A percentile compares a stretch with the other conserved stretches of the same genome.
These are phyloP conservation scores for Nematopogon swammerdamellus DNA, from an alignment of 2,888 invertebrate genomes.

Conservation along the genomic window DNA sequence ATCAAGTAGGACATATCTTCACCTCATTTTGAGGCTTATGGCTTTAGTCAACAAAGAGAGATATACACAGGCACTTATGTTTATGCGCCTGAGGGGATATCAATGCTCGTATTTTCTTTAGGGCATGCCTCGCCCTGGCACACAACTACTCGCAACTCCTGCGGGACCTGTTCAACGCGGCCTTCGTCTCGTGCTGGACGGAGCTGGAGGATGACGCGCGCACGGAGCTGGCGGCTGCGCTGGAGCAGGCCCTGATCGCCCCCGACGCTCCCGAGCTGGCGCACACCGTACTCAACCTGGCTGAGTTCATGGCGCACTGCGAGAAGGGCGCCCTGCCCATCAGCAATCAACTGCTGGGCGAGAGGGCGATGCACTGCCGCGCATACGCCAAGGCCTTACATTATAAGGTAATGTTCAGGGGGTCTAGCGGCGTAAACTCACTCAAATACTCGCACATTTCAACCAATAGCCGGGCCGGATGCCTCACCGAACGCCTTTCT, in stretches of 20 bases:
- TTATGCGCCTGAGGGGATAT: too few species aligned
- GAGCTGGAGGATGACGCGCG: conserved; percentile 82
- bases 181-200: conserved; percentile 99
- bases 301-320: conserved; percentile 99
- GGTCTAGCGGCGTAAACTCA: too few species aligned
- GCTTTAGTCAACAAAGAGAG: too few species aligned
- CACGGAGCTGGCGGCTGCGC: conserved; percentile 77
- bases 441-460: too few species aligned
- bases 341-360: conserved; percentile 82
- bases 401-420: conserved; percentile 60
- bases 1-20: too few species aligned
- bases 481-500: too few species aligned
- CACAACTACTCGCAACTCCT: conserved; percentile 95
- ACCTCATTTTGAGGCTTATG: too few species aligned
- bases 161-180: conserved; percentile 95
- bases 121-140: conserved; percentile 89
- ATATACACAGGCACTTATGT: too few species aligned
- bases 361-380: conserved; percentile 92
- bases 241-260: conserved; percentile 87
- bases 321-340: conserved; percentile 94
- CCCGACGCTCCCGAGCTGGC: conserved; percentile 95
- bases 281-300: conserved; percentile 93
- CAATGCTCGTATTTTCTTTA: too few species aligned
- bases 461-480: too few species aligned
- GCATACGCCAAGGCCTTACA: conserved; percentile 64